Conservation (phyloP, 2,888 invertebrate species). For the Steinernema hermaphroditum region DNA sequence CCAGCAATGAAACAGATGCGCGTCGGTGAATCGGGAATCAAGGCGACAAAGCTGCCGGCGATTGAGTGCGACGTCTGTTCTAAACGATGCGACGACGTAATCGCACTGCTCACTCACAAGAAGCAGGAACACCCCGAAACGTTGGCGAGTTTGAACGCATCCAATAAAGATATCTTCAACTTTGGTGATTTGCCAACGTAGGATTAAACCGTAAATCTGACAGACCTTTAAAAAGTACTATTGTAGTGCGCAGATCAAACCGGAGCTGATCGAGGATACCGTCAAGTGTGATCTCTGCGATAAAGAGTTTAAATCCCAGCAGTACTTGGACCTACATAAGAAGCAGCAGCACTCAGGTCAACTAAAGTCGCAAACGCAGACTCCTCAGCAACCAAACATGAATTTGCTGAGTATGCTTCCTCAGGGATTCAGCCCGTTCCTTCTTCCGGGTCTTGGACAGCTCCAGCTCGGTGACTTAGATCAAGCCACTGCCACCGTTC, state of each 20-base stretch:
- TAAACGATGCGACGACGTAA: background rate
- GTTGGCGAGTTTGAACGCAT: background rate
- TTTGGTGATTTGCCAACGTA: background rate
- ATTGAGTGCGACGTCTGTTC: constrained; percentile 22
- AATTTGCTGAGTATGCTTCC: constrained; percentile 29
- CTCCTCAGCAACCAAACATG: background rate
- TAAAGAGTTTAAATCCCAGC: constrained; percentile 97
- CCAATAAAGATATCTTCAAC: background rate
- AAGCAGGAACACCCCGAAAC: constrained; percentile 10
- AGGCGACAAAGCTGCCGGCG: background rate
- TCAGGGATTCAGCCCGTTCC: constrained; percentile 29
- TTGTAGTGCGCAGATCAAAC: background rate
- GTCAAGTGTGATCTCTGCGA: constrained; percentile 91
- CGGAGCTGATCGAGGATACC: background rate
- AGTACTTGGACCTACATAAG: constrained; percentile 94
- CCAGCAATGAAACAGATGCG: constrained; percentile 17
- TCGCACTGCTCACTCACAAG: background rate
- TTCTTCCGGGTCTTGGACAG: constrained; percentile 27
- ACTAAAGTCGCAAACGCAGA: background rate
- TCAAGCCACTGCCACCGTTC: constrained; percentile 5
- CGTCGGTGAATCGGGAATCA: background rate
- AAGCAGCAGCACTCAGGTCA: constrained; percentile 81
- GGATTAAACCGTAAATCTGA: background rate
- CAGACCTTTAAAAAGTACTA: too few species aligned
- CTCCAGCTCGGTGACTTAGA: constrained; percentile 1